Evolutionary conservation across 2,888 invertebrate genomes (phyloP), one percentile per base, ranked within the genome.

Genomic region (Alloplasta piceator): DNA sequence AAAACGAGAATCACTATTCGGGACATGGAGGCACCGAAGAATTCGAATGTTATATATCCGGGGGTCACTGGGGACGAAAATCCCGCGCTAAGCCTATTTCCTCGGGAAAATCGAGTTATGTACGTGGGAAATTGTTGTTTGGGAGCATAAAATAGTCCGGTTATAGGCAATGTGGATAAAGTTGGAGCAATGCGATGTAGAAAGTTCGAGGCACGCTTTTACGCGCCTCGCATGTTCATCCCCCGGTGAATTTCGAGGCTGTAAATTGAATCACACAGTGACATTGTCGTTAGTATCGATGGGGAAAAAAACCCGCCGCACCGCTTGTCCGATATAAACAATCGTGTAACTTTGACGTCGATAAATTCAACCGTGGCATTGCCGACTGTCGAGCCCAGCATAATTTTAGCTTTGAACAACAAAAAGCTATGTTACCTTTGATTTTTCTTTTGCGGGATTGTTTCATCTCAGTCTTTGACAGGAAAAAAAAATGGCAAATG

Each of bases 211-310:
- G n/a, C 26, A 48, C 46, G 55, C 46, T 66, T 74, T 58, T 9
- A 36, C 64, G 12, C 66, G 39, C n/a, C 48, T 68, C 55, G 14
- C 14, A 56, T 58, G 41, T 67, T 36, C 67, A 67, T 64, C 26
- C 39, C 55, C 9, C 50, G 36, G 46, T 43, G 64, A 73, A 46
- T 56, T 56, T 55, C 50, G 36, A 64, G 43, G 50, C 60, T 75
- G 75, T 60, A 67, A 75, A 67, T 67, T 60, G 75, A 75, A 60
- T 39, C 10, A 4, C 10, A 4, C 41, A 75, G 60, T 60, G 60
- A 75, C 67, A 75, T 61, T 67, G 75, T 75, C 75, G 75, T 67
- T 75, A 67, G 67, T 60, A 61, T 75, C 67, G 75, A 61, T 56
- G 55, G 43, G 58, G 58, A 58, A 12, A 56, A 41, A 14, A 58